Base-by-base conservation (phyloP, 1,140 invertebrate species). In the Aphelinus atriplicis region DNA sequence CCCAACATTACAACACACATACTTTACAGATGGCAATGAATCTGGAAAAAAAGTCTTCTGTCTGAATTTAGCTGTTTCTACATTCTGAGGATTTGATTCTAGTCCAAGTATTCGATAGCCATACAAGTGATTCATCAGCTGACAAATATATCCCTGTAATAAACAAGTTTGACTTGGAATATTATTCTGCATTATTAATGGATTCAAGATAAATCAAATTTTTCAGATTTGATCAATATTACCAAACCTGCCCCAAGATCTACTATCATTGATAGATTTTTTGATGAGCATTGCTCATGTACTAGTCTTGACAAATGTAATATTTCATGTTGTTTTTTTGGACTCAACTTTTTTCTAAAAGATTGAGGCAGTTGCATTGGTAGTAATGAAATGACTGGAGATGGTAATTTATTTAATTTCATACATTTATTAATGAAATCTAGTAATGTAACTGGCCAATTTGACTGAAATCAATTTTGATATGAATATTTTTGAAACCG, bases 221-320 rank as follows among this genome's bases (percentile, higher is more conserved):
- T 84, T 89, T 53, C 4, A 53, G 51, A 53, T 53, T 53, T 53
- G 26, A 26, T 26, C 26, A 26, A 26, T 26, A 4, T 53, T 88
- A 92, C 91, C 87, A 95, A 86, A 51, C 95, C 95, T 57, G 93
- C 91, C n/a, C 95, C 95, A 79, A 96, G 89, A 88, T 96, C 95
- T 4, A 96, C 86, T 60, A 95, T 88, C n/a, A 90, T 86, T 73
- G 88, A 80, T 78, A 91, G 88, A 7, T 86, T 82, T 43, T 83
- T 66, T 62, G 88, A 76, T 60, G 83, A 71, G 78, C 92, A 93
- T 56, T 91, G 80, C 9, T 84, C 71, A 68, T 90, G 81, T 51
- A 94, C 89, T 73, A 92, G 84, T 50, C 89, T 81, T 3, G 91
- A 89, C 43, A 94, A 84, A 76, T 89, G 82, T 7, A 89, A 71